Conservation (phyloP, 2,113 vertebrate species). For the Bujurquina vittata region DNA sequence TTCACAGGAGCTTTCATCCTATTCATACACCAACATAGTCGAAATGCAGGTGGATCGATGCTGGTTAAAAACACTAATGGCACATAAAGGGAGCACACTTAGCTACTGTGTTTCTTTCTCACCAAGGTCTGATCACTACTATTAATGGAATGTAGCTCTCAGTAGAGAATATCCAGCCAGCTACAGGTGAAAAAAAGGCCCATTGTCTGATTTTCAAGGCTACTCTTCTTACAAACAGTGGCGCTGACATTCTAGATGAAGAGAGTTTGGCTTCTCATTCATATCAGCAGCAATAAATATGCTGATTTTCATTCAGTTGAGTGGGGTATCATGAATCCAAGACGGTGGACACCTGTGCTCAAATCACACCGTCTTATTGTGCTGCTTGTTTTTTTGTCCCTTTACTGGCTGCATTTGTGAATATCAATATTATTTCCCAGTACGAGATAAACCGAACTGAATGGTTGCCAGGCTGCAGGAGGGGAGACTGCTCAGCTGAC, state of each 20-base stretch:
- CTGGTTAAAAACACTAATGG: conserved; percentile 64
- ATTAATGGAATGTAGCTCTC: conserved; percentile 54
- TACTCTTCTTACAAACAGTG: conserved; percentile 33
- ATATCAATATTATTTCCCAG: conserved; percentile 73
- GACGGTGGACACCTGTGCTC: conserved; percentile 54
- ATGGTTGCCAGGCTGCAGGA: conserved; percentile 67
- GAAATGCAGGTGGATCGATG: conserved; percentile 68
- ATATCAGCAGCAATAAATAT: conserved; percentile 32
- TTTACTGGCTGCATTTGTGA: conserved; percentile 57
- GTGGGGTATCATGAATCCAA: conserved; percentile 44
- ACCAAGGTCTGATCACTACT: conserved; percentile 57
- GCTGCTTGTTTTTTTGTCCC: conserved; percentile 13
- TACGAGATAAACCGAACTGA: conserved; percentile 69
- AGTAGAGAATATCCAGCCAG: conserved; percentile 36
- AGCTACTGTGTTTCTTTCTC: conserved; percentile 41
- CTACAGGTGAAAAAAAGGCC: conserved; percentile 26
- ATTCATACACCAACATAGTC: conserved; percentile 53
- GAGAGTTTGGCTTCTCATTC: conserved; percentile 31
- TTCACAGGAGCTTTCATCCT: conserved; percentile 53
- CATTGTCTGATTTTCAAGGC: conserved; percentile 50
- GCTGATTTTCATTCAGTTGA: conserved; percentile 34
- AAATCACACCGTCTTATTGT: conserved; percentile 34
- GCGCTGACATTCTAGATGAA: conserved; percentile 41
- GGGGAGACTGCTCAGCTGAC: conserved; percentile 48
- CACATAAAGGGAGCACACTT: conserved; percentile 55